These are phyloP conservation scores for Caenorhabditis zanzibari DNA, from an alignment of 2,888 invertebrate genomes.

Conservation along the genomic window DNA sequence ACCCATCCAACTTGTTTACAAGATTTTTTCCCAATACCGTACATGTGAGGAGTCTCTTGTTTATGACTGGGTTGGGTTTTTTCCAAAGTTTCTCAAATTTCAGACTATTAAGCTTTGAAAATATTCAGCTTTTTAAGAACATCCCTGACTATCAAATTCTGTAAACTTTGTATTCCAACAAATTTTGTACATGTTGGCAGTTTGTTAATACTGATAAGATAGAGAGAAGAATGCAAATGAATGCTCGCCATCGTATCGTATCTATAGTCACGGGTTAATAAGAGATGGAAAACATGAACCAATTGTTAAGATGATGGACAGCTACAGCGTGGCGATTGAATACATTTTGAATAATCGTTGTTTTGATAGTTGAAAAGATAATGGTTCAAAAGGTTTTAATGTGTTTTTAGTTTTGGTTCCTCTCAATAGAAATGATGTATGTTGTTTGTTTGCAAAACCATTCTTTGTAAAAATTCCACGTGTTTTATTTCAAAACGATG, in stretches of 20 bases:
- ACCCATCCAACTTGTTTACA: constrained; percentile 32
- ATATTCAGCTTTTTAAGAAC: too few relatives aligned
- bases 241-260: constrained; percentile 34
- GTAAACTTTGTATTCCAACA: not conserved
- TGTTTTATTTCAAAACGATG: not conserved
- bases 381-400: not conserved
- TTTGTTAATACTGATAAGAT: constrained; percentile 45
- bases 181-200: constrained; percentile 23
- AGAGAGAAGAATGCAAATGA: constrained; percentile 10
- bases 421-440: not conserved
- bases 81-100: not conserved
- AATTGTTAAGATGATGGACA: constrained; percentile 16
- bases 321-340: constrained; percentile 48
- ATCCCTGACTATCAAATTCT: not conserved
- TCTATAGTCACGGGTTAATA: not conserved
- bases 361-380: not conserved
- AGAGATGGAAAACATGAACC: constrained; percentile 23
- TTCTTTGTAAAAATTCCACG: not conserved
- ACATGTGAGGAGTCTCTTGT: not conserved
- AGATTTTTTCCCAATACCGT: not conserved
- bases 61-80: not conserved
- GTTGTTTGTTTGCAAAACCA: not conserved
- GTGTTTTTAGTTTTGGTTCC: not conserved
- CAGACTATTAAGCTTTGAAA: too few relatives aligned
- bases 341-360: constrained; percentile 9